Base-by-base conservation (phyloP, 2,888 invertebrate species). In the Hecatera dysodea region DNA sequence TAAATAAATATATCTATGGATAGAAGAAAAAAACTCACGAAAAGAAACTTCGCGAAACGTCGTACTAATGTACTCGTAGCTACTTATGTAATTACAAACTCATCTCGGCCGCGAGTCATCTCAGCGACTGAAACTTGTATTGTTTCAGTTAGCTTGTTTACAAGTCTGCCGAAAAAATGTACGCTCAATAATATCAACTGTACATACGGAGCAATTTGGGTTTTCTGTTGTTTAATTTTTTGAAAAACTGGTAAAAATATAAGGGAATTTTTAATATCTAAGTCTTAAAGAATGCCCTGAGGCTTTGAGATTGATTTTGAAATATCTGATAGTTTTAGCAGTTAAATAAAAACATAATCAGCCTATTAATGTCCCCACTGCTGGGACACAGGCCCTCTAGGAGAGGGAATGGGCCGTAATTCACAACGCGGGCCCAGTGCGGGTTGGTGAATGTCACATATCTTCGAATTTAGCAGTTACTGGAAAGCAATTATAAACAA, bases 11-110 rank as follows among this genome's bases (percentile, higher is more conserved):
- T 61, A 52, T 39, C 3, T 22, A 39, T 19, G 44, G n/a, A 55
- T 29, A 76, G 46, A 62, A 71, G 46, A 65, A 55, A 62, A 65
- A 55, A 71, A 64, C 53, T 55, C 64, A 57, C 53, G 42, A 67
- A 74, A 81, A 59, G 72, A 78, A 84, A 81, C 63, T 80, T 75
- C 61, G 70, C 53, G 79, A 72, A 87, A 82, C 85, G 82, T 65
- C 78, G 67, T 75, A 67, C 74, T 78, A 83, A 80, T 79, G 74
- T 44, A 44, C 17, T 44, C 8, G 75, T 65, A 78, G 80, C 78
- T 82, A 85, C 87, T 89, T 85, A 86, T 81, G 84, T 89, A 91
- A 91, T 92, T 90, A 91, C 86, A 82, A 89, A 87, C 89, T 90
- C 89, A 89, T 90, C 84, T 82, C 85, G 80, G 87, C 78, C 78